A percentile compares a stretch with the other conserved stretches of the same genome.
Evolutionary conservation across 2,888 invertebrate genomes (phyloP).

Genomic region (Amphipoea oculea): DNA sequence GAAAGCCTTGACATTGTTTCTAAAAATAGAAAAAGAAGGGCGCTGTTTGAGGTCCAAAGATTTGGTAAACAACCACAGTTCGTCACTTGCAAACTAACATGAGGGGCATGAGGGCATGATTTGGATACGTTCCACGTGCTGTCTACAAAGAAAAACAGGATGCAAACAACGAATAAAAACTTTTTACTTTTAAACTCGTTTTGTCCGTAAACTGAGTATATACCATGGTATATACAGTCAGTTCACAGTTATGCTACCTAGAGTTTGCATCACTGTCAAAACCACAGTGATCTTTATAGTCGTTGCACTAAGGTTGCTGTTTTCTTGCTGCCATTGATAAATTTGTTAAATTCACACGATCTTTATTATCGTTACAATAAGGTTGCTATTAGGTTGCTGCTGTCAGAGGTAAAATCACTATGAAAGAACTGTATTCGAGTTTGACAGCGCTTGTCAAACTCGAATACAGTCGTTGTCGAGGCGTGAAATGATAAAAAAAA

Average conservation of each 20-base stretch:
- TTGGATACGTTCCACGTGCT: conserved; percentile 21
- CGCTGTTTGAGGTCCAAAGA: conserved; percentile 48
- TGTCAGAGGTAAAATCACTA: no score
- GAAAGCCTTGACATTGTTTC: conserved; percentile 67
- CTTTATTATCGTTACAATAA: no score
- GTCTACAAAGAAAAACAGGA: conserved; percentile 17
- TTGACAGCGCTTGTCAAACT: background rate
- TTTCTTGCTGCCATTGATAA: no score
- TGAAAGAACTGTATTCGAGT: background rate
- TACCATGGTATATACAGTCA: no score
- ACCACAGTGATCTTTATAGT: no score
- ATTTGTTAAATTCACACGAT: no score
- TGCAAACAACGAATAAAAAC: background rate
- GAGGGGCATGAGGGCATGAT: conserved; percentile 18
- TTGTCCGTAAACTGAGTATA: background rate
- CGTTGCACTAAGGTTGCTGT: no score
- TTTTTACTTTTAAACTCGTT: conserved; percentile 9
- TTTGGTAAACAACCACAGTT: conserved; percentile 41
- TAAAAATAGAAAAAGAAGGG: conserved; percentile 58
- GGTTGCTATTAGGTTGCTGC: no score
- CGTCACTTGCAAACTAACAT: conserved; percentile 26
- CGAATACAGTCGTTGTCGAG: no score
- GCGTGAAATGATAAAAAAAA: no score
- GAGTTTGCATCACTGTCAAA: no score
- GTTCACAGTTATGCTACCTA: no score